Conservation (phyloP, 2,888 invertebrate genomes). For the Timema podura region DNA sequence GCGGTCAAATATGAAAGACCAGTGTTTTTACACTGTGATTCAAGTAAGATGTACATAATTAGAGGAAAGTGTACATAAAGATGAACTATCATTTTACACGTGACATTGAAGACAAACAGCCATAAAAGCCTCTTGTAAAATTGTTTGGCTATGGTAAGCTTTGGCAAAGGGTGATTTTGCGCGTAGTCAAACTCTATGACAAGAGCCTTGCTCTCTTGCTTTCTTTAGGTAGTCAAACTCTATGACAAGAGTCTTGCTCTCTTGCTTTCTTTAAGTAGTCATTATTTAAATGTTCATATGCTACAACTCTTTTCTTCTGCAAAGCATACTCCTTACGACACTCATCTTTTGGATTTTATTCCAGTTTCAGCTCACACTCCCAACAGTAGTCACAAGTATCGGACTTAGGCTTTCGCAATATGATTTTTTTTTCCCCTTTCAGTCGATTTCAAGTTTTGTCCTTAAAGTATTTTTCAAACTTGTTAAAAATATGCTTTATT, state of each 20-base stretch:
- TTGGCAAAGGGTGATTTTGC: neutral
- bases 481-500: neutral
- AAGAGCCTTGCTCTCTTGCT: neutral
- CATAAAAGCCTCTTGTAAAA: constrained; percentile 7
- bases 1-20: neutral
- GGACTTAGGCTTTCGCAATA: neutral
- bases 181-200: neutral
- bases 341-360: neutral
- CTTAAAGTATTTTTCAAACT: neutral
- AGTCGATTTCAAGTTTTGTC: neutral
- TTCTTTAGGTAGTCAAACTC: too few species aligned
- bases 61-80: neutral
- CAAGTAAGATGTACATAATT: neutral
- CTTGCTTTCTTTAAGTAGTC: neutral
- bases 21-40: neutral
- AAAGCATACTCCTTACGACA: neutral
- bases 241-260: too few species aligned
- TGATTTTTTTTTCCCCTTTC: neutral
- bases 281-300: neutral
- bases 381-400: neutral
- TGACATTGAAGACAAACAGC: constrained; percentile 1
- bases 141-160: neutral
- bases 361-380: neutral
- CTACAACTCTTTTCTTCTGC: neutral
- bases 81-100: neutral